phyloP scores from a whole-genome alignment of 2,113 vertebrate genomes.

The Anseranas semipalmata region DNA sequence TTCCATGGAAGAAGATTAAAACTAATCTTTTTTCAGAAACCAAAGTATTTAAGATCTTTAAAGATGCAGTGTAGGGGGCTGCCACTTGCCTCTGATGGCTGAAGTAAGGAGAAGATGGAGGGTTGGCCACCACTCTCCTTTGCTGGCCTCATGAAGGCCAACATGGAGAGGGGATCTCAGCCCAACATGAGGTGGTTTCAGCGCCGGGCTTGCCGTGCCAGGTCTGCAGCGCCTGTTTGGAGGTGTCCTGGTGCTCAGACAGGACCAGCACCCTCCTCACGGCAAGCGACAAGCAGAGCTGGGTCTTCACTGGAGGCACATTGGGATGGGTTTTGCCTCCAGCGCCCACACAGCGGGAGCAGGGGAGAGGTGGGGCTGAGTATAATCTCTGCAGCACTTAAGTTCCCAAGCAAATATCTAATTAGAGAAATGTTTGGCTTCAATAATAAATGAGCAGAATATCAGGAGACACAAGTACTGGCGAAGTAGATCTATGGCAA shows the following conservation, averaged over 20 bases:
- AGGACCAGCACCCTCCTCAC: background rate
- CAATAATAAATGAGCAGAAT: conserved; percentile 66
- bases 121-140: background rate
- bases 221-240: background rate
- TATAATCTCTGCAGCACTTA: conserved; percentile 45
- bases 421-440: conserved; percentile 57
- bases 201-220: background rate
- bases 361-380: background rate
- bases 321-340: background rate
- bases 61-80: background rate
- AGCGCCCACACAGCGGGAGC: fast-evolving
- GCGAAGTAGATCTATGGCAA: background rate
- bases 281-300: background rate
- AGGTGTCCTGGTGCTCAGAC: background rate
- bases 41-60: background rate
- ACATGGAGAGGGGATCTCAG: background rate
- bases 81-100: background rate
- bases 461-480: conserved; percentile 19
- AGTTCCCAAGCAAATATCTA: conserved; percentile 46
- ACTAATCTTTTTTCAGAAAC: background rate
- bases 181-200: background rate
- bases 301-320: background rate
- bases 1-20: background rate
- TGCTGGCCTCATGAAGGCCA: fast-evolving
- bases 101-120: background rate